These are phyloP conservation scores for Argentina silus DNA, from an alignment of 2,797 vertebrate genomes.

Conservation along the genomic window DNA sequence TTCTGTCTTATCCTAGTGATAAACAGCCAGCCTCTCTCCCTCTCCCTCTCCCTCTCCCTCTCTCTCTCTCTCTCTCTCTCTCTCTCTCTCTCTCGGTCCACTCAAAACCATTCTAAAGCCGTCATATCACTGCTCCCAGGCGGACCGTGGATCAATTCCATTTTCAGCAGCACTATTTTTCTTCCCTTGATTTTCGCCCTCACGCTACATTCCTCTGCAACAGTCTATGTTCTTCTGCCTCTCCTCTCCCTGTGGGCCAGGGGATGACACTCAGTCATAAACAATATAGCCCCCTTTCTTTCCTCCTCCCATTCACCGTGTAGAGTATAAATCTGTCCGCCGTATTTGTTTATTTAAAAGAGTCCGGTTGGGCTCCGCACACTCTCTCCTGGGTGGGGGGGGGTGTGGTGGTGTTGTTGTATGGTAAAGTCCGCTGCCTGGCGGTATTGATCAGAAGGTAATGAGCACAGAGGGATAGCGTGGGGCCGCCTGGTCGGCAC, in stretches of 20 bases:
- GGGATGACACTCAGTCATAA: slow-evolving; percentile 52
- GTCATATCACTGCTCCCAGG: slow-evolving; percentile 3
- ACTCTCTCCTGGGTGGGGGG: not conserved
- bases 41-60: slow-evolving; percentile 17
- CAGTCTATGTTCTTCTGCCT: not conserved
- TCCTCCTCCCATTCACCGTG: not conserved
- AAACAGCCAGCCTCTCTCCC: slow-evolving; percentile 31
- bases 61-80: slow-evolving; percentile 14
- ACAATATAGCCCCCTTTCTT: slow-evolving; percentile 47
- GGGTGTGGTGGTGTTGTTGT: not conserved
- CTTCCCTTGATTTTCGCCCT: not conserved
- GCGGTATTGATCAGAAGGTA: slow-evolving; percentile 63
- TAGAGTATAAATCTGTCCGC: slow-evolving; percentile 33
- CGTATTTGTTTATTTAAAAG: slow-evolving; percentile 37
- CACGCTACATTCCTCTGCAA: not conserved
- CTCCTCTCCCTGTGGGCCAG: not conserved
- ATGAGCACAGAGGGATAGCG: slow-evolving; percentile 42
- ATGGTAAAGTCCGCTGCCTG: slow-evolving; percentile 20
- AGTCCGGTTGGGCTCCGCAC: slow-evolving; percentile 5
- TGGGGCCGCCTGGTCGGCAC: slow-evolving; percentile 26
- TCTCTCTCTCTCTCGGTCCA: slow-evolving; percentile 2
- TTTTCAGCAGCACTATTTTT: slow-evolving; percentile 16
- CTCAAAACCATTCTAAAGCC: not conserved
- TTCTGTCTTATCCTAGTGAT: slow-evolving; percentile 24
- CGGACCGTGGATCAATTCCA: slow-evolving; percentile 10